phyloP scores from a whole-genome alignment of 1,140 invertebrate species.

The Drosophila erecta region DNA sequence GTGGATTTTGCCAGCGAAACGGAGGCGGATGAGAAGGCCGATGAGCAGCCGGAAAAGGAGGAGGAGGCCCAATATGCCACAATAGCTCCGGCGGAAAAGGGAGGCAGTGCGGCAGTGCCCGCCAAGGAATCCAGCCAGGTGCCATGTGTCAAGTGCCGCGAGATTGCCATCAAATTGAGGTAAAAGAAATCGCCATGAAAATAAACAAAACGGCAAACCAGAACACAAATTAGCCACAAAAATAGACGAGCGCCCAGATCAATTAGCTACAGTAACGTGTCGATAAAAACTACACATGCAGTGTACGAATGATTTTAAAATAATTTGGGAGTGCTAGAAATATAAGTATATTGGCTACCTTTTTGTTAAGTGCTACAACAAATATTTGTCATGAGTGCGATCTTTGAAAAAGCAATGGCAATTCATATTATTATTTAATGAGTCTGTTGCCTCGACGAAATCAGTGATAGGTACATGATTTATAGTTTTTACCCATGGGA shows the following conservation, averaged over 20 bases:
- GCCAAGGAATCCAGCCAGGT: slow-evolving; percentile 35
- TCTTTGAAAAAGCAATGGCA: background rate
- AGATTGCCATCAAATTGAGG: slow-evolving; percentile 79
- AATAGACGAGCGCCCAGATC: slow-evolving; percentile 19
- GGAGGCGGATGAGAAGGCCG: slow-evolving; percentile 25
- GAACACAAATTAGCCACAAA: slow-evolving; percentile 16
- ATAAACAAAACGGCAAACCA: slow-evolving; percentile 5
- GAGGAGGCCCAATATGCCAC: slow-evolving; percentile 57
- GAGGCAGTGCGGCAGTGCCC: background rate
- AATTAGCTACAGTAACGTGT: slow-evolving; percentile 27
- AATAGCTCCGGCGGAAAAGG: slow-evolving; percentile 30
- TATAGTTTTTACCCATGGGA: background rate
- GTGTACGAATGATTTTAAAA: background rate
- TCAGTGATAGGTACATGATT: background rate
- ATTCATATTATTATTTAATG: background rate
- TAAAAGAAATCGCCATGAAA: slow-evolving; percentile 36
- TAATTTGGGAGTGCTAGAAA: background rate
- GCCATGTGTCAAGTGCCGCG: slow-evolving; percentile 79
- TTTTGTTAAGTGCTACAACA: background rate
- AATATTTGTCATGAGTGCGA: background rate
- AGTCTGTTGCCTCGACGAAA: background rate
- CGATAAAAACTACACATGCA: background rate
- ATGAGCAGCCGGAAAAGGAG: slow-evolving; percentile 13
- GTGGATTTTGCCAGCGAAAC: slow-evolving; percentile 73
- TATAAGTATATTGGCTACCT: background rate